A percentile compares a stretch with the other conserved stretches of the same genome.
These are phyloP conservation scores for Gambusia holbrooki DNA, from an alignment of 2,113 vertebrate genomes.

Conservation along the genomic window DNA sequence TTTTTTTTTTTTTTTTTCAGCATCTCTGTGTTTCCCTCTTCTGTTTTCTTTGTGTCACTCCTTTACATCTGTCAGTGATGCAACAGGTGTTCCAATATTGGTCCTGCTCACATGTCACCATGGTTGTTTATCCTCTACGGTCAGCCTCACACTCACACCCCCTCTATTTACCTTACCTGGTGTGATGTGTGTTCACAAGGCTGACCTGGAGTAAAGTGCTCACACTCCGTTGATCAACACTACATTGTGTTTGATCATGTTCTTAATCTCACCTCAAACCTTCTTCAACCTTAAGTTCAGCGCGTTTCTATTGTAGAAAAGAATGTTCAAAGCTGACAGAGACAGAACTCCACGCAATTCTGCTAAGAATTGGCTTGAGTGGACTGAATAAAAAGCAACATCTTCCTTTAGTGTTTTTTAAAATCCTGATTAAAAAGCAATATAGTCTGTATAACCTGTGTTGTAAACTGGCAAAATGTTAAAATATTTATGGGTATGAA, in stretches of 20 bases:
- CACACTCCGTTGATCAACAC: not conserved
- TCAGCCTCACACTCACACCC: slow-evolving; percentile 7
- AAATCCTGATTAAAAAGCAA: no score
- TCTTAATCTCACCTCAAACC: no score
- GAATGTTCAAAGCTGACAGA: no score
- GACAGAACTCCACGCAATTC: no score
- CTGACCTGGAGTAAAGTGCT: slow-evolving; percentile 1
- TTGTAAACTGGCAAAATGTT: not conserved
- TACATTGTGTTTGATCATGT: no score
- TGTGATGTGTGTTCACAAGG: slow-evolving; percentile 5
- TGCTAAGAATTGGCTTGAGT: no score
- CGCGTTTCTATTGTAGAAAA: no score
- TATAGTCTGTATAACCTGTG: no score
- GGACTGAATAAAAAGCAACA: no score
- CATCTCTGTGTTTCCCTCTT: not conserved
- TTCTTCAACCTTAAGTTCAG: not conserved
- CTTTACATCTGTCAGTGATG: slow-evolving; percentile 35
- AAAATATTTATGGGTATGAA: not conserved
- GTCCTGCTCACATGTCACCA: slow-evolving; percentile 57
- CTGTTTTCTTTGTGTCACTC: slow-evolving; percentile 8
- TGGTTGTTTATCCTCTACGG: slow-evolving; percentile 48
- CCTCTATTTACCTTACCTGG: slow-evolving; percentile 50
- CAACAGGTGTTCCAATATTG: slow-evolving; percentile 78
- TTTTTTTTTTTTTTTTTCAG: slow-evolving; percentile 2
- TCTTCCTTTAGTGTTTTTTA: no score